phyloP scores from a whole-genome alignment of 2,113 vertebrate species.

The Rhabdornis inornatus region DNA sequence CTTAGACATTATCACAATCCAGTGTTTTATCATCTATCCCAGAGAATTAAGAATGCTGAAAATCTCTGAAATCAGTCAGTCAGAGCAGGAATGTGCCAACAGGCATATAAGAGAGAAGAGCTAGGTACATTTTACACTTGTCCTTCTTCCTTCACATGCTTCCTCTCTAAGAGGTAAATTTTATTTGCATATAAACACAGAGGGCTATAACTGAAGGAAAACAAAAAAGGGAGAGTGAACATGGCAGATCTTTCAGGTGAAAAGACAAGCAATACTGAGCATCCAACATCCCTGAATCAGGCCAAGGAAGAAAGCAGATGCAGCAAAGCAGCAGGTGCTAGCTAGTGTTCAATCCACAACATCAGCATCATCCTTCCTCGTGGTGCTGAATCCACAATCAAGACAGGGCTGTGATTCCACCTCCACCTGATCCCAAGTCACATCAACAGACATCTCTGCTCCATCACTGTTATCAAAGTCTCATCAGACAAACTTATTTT shows the following conservation, averaged over 20 bases:
- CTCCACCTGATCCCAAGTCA: not conserved
- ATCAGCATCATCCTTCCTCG: not conserved
- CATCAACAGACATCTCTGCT: not conserved
- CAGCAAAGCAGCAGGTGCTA: not conserved
- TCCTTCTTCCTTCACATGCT: not conserved
- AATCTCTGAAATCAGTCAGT: not conserved
- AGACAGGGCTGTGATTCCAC: not conserved
- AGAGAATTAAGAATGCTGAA: not conserved
- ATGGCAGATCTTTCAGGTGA: not conserved
- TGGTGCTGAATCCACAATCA: not conserved
- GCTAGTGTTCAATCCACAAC: not conserved
- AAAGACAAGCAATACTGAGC: not conserved
- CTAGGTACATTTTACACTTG: not conserved
- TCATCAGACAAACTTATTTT: not conserved
- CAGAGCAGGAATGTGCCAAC: not conserved
- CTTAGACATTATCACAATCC: not conserved
- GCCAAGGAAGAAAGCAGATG: not conserved
- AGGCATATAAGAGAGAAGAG: not conserved
- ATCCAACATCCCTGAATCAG: not conserved
- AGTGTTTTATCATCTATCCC: not conserved
- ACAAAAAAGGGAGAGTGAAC: not conserved
- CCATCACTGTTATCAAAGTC: not conserved
- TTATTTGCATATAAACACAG: not conserved
- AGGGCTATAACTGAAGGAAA: not conserved
- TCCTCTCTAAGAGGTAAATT: not conserved